phyloP scores from a whole-genome alignment of 64 coral and sea anemone genomes.

The Cladopsammia gracilis region DNA sequence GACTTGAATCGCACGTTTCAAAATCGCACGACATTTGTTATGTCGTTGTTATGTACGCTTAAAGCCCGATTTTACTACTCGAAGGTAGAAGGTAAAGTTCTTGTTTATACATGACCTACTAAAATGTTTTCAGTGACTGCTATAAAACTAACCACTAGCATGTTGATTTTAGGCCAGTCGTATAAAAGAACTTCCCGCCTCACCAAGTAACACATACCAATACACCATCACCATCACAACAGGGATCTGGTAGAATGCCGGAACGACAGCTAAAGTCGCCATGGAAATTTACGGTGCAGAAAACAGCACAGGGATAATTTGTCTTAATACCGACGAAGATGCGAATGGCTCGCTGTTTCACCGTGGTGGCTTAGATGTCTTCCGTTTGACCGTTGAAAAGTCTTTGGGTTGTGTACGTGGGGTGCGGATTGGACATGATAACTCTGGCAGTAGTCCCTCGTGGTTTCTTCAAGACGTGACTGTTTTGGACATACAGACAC shows the following conservation, averaged over 20 bases:
- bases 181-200: background rate
- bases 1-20: too few species aligned
- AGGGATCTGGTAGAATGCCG: background rate
- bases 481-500: conserved; percentile 6
- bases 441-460: conserved; percentile 20
- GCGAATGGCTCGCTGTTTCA: background rate
- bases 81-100: background rate
- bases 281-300: background rate
- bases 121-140: too few species aligned
- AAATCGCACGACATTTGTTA: too few species aligned
- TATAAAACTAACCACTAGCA: background rate
- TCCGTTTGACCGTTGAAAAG: conserved; percentile 1
- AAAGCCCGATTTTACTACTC: too few species aligned
- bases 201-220: background rate
- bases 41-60: too few species aligned
- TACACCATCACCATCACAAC: conserved; percentile 22
- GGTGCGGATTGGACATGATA: conserved; percentile 49
- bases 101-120: background rate
- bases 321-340: background rate
- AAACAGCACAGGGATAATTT: background rate
- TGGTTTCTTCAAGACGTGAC: conserved; percentile 19
- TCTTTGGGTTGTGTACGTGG: background rate
- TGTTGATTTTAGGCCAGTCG: background rate
- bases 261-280: background rate
- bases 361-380: conserved; percentile 1